These are phyloP conservation scores for Morus bassanus DNA, from an alignment of 2,797 vertebrate species.

Conservation along the genomic window DNA sequence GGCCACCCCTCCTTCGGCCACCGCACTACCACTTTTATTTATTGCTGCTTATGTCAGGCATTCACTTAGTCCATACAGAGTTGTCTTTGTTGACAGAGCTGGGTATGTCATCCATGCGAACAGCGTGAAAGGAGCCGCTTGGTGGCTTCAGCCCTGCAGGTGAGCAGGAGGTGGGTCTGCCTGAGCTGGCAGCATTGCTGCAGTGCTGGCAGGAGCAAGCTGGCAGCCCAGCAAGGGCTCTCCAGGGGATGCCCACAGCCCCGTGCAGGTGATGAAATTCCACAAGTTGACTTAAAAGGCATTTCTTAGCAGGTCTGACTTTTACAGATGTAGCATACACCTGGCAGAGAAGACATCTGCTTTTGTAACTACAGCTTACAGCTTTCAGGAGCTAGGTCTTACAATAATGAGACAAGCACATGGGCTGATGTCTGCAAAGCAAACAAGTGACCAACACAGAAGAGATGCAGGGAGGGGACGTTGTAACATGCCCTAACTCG, in stretches of 20 bases:
- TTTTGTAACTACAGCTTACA: background rate
- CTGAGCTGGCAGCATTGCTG: rapidly evolving
- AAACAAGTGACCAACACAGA: background rate
- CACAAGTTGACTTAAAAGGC: background rate
- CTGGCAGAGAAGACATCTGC: background rate
- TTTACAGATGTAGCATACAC: background rate
- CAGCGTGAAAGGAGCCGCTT: background rate
- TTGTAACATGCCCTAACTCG: too few relatives aligned
- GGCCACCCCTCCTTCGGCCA: background rate
- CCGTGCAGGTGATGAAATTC: rapidly evolving
- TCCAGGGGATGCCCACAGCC: background rate
- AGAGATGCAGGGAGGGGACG: rapidly evolving
- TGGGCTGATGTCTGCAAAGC: background rate
- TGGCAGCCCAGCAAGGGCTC: rapidly evolving
- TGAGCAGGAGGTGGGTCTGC: background rate
- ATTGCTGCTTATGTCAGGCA: background rate
- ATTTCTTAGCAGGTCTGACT: background rate
- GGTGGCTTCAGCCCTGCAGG: background rate
- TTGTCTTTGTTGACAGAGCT: background rate
- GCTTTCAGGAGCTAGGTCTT: background rate
- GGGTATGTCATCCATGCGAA: background rate
- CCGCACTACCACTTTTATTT: background rate
- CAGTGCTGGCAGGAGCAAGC: rapidly evolving
- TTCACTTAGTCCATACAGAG: background rate
- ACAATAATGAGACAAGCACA: background rate